phyloP scores from a whole-genome alignment of 2,797 vertebrate genomes.

The Catharus ustulatus region DNA sequence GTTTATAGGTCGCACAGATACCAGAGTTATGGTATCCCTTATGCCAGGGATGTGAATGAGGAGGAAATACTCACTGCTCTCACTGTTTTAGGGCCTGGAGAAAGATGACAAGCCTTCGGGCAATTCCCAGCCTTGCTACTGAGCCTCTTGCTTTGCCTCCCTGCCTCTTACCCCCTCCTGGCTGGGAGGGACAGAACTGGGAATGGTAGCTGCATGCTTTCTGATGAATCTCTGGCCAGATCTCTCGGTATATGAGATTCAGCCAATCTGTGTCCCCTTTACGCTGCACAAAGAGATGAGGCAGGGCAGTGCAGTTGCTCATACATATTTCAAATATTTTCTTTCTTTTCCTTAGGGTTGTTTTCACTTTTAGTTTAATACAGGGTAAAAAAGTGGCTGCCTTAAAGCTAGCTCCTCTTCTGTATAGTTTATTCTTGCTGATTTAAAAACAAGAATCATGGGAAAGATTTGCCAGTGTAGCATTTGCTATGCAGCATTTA shows the following conservation, averaged over 20 bases:
- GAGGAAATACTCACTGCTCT: not conserved
- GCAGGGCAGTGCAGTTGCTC: not conserved
- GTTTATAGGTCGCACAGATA: not conserved
- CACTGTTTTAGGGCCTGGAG: not conserved
- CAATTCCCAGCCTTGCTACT: not conserved
- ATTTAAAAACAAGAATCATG: slow-evolving; percentile 39
- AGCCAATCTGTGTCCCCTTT: not conserved
- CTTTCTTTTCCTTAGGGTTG: not conserved
- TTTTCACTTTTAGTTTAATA: slow-evolving; percentile 32
- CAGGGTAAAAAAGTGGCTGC: not conserved
- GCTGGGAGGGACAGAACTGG: not conserved
- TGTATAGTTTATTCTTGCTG: slow-evolving; percentile 15
- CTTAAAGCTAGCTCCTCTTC: slow-evolving; percentile 10
- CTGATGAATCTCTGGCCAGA: not conserved
- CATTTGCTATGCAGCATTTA: slow-evolving; percentile 44
- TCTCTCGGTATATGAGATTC: not conserved
- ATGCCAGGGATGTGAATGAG: not conserved
- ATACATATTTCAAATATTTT: slow-evolving; percentile 2
- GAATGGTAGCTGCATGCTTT: not conserved
- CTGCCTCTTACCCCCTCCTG: not conserved
- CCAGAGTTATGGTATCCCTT: not conserved
- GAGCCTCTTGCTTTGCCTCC: not conserved
- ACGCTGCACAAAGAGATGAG: slow-evolving; percentile 23
- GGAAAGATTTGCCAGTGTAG: not conserved
- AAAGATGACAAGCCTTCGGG: not conserved